Conservation (phyloP, 2,888 invertebrate species). For the Tuta absoluta region DNA sequence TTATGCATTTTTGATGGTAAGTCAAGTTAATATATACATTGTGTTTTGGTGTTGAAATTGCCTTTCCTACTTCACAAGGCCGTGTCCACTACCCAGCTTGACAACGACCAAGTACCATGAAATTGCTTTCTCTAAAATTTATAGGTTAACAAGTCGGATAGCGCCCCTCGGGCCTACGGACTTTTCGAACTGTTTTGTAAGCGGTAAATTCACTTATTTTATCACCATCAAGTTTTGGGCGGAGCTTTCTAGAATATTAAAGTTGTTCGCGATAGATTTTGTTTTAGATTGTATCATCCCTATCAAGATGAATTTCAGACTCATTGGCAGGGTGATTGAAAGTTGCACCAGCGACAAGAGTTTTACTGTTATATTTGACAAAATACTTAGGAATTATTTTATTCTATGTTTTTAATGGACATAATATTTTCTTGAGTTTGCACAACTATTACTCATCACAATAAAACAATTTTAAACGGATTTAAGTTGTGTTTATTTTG, state of each 20-base stretch:
- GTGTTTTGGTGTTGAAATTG: background rate
- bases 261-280: constrained; percentile 3
- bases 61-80: background rate
- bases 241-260: constrained; percentile 18
- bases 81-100: constrained; percentile 18
- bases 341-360: too few species aligned
- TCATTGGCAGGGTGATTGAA: too few species aligned
- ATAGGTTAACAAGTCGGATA: constrained; percentile 21
- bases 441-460: too few species aligned
- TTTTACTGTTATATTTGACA: too few species aligned
- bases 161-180: constrained; percentile 25
- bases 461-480: too few species aligned
- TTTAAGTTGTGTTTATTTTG: too few species aligned
- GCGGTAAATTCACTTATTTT: constrained; percentile 29
- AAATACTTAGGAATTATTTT: too few species aligned
- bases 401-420: too few species aligned
- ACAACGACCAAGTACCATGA: constrained; percentile 24
- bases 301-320: too few species aligned
- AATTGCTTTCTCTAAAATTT: constrained; percentile 29
- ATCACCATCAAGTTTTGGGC: constrained; percentile 25
- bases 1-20: too few species aligned
- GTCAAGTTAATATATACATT: background rate
- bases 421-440: too few species aligned
- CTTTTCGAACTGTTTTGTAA: constrained; percentile 29
- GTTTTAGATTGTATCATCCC: background rate